Conservation (phyloP, 1,140 invertebrate genomes). For the Heliconius himera region DNA sequence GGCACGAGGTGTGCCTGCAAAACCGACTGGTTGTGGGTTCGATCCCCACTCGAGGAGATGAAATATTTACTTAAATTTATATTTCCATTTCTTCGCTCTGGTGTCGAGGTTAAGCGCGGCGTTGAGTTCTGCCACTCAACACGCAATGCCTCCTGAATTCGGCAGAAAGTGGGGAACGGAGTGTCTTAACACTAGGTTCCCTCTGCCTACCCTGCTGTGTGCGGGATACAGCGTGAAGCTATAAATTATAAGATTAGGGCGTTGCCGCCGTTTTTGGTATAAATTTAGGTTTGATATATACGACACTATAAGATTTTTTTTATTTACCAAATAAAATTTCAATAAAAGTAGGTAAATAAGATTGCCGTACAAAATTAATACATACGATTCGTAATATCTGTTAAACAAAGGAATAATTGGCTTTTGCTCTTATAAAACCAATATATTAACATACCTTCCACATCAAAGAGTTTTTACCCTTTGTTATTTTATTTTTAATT, state of each 20-base stretch:
- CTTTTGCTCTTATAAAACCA: not conserved
- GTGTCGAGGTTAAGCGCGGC: too few species aligned
- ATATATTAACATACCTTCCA: not conserved
- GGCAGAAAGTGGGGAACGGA: too few species aligned
- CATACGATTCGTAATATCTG: not conserved
- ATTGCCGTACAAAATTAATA: not conserved
- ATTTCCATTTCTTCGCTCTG: too few species aligned
- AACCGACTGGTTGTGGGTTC: too few species aligned
- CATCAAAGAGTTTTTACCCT: not conserved
- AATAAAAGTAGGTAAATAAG: not conserved
- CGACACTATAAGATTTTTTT: not conserved
- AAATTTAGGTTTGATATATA: not conserved
- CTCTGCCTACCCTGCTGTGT: too few species aligned
- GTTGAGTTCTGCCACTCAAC: too few species aligned
- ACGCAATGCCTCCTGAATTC: too few species aligned
- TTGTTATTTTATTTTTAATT: constrained; percentile 21
- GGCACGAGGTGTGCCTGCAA: too few species aligned
- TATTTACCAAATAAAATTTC: not conserved
- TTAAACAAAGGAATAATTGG: constrained; percentile 16
- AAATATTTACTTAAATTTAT: too few species aligned
- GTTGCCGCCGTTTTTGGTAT: not conserved
- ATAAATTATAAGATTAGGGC: not conserved
- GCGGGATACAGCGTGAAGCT: too few species aligned
- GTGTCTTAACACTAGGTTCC: too few species aligned
- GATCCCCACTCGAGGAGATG: too few species aligned